Base-by-base conservation (phyloP, 2,797 vertebrate genomes). In the Alosa sapidissima region DNA sequence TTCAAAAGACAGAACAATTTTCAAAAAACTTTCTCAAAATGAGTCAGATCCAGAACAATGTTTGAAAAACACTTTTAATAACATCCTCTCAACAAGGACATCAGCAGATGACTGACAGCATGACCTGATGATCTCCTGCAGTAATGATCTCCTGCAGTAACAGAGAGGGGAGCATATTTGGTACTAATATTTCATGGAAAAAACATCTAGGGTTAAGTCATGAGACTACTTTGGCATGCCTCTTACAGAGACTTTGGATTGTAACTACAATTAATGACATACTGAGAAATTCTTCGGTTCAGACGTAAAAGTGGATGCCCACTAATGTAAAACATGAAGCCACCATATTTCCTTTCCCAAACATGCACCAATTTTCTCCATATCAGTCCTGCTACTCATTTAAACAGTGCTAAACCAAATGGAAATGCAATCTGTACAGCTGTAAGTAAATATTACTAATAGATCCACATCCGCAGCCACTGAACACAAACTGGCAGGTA, bases 401-500 rank as follows among this genome's bases (percentile, higher is more conserved):
- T 19, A 41, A 41, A 10, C 13, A 41, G 13, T 7, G 1, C 13
- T 1, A 78, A 47, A 19, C 16, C 41, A 21, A 41, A 75, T 14
- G 36, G 36, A 45, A 75, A 75, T 75, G 68, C 68, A 75, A 45
- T 41, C 5, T 78, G 41, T 16, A 78, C 72, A 14, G 19, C 9
- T 75, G 36, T 7, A 75, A 75, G 68, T 47, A 78, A 78, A 47
- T 78, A 78, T 78, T 78, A 78, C 72, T 78, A 47, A 78, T 78
- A 78, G 9, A 10, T 45, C 33, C 68, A 45, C 41, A 45, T 19
- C 41, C 47, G 72, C 41, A 45, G 72, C 45, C 72, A 72, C 21
- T 10, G n/a, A 9, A 24, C 62, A 16, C 5, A 21, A 58, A 21
- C 65, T 72, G 65, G 14, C 2, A 0, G 68, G 33, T 14, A 6